Conservation (phyloP, 2,797 vertebrate genomes). For the Myotis vivesi region DNA sequence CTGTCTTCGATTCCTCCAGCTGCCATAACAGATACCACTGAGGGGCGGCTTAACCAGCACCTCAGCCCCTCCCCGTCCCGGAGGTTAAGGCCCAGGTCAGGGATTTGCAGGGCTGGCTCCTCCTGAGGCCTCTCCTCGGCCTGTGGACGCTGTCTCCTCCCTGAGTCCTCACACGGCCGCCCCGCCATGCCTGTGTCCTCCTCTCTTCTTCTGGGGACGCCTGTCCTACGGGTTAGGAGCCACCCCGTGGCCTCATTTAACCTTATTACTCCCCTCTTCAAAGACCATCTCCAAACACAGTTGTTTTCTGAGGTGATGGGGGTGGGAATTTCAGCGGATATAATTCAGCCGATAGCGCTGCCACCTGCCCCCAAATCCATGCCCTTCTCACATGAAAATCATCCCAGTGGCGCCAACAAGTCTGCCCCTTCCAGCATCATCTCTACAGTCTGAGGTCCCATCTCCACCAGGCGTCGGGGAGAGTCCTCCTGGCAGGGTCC, state of each 20-base stretch:
- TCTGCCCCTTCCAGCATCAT: background rate
- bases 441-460: background rate
- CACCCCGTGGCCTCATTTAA: background rate
- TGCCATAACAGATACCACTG: background rate
- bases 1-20: background rate
- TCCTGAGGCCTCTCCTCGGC: background rate
- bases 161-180: rapidly evolving
- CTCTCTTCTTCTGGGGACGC: background rate
- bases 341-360: background rate
- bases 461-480: too few species aligned
- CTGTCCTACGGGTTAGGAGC: background rate
- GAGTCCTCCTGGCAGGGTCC: background rate
- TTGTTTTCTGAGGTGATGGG: background rate
- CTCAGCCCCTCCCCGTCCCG: background rate
- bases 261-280: background rate
- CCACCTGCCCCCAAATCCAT: background rate
- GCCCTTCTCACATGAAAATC: background rate
- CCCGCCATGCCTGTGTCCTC: background rate
- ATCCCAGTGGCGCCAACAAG: background rate
- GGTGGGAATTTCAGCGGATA: too few species aligned
- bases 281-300: background rate
- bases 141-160: background rate
- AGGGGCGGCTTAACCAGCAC: background rate
- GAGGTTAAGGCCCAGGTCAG: too few species aligned
- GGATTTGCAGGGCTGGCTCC: background rate